Base-by-base conservation (phyloP, 2,888 invertebrate species). In the Petrolisthes cinctipes region DNA sequence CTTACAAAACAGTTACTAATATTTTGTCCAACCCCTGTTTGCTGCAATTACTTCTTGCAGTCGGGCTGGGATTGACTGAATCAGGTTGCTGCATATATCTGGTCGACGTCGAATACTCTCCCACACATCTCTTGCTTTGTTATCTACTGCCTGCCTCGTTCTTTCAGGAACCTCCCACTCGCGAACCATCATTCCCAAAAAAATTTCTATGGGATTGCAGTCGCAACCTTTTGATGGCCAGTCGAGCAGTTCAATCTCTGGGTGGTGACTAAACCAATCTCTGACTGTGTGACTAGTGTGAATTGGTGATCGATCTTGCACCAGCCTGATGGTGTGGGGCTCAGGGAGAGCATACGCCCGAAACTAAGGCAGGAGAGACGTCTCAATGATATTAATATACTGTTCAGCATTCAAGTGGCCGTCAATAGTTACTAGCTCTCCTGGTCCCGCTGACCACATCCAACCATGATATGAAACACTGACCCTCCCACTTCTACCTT, bases 191-290 rank as follows among this genome's bases (percentile, higher is more conserved):
- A 53, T 78, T 53, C 14, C 78, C 78, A 56, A 78, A 11, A 14
- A 4, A 53, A 5, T 37, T 6, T 78, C 56, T 5, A 53, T 79
- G 11, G 79, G 54, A 20, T 79, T 79, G n/a, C 79, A 79, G 20
- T 79, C 53, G 54, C 79, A 79, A 17, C 56, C 6, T 53, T 79
- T 79, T 79, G 56, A 53, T 23, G 79, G 79, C 9, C 79, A n/a
- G 54, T 79, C n/a, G 37, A 73, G 73, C 9, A 73, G 17, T 37
- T 54, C n/a, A 53, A 53, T 53, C 54, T 79, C 79, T 11, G 79
- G 79, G n/a, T 79, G 54, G 53, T 14, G 79, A 54, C 56, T 6
- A 54, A 79, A 79, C 79, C 79, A 79, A 79, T 79, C 56, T 14
- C 5, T 79, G 14, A 79, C 79, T 79, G 56, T 2, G 14, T 53